Evolutionary conservation across 2,888 invertebrate genomes (phyloP), one percentile per base, ranked within the genome.

Genomic region (Amaurobius ferox): DNA sequence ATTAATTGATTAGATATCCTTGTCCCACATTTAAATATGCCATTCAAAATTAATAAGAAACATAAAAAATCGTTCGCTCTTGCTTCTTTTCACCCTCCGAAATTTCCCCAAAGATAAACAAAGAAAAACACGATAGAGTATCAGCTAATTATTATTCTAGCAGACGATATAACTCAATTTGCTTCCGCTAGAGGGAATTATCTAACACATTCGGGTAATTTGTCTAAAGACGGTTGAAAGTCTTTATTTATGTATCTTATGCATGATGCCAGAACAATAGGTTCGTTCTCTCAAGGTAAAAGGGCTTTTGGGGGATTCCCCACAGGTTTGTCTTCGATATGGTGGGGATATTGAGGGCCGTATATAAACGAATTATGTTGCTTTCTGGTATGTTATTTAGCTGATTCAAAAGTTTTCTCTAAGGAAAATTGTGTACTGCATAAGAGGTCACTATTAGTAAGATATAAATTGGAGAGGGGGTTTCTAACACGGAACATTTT

Each of bases 181-280:
- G 55, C 55, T 55, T 55, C 55, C 55, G 55, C 23, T 55, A 55
- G 3, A 11, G 55, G 23, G 55, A 55, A 19, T 55, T 23, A 55
- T 23, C 23, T 23, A 23, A 23, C 11, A 6, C 11, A 9, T 23
- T 55, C 1, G 23, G 55, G 23, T 55, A 55, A 55, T 55, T 55
- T 55, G 55, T 2, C 19, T 23, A 16, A 55, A 55, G 55, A 23
- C 55, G 23, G 23, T 5, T 48, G 44, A 55, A 66, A 64, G 74
- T 76, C 71, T 76, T 83, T 83, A 83, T 83, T 76, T 74, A 76
- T 83, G 81, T 71, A 76, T 76, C 76, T 70, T 76, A 76, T 71
- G 81, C 76, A 83, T 76, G 81, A 70, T 66, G 39, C 48, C 26
- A 70, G 76, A 76, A 76, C 81, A 83, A 83, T 83, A 35, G 81